Evolutionary conservation across 2,113 vertebrate species (phyloP), one percentile per base, ranked within the genome.

Genomic region (Microtus pennsylvanicus): DNA sequence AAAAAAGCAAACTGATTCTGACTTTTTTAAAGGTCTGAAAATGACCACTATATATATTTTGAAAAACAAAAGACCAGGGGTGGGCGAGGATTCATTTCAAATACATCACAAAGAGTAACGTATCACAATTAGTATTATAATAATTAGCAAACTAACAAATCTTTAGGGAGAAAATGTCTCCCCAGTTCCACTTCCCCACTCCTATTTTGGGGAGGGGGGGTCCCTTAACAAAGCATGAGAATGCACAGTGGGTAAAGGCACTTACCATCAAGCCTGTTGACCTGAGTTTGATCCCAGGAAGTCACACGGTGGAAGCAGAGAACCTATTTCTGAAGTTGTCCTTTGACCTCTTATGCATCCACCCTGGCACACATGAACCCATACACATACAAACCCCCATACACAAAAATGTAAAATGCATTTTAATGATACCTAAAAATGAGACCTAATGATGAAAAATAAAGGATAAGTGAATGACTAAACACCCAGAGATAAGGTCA

Each of bases 81-180:
- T 77, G 42, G 65, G 72, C 8, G 35, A 63, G 19, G 33, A 80
- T 69, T n/a, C 22, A 74, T 75, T 87, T 69, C 65, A 87, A 86
- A 95, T 24, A 21, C 19, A 33, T 52, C 38, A 52, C 47, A 83
- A 91, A 38, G 45, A 78, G 38, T 72, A 93, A 93, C 4, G 4
- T 52, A 42, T 61, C 30, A 87, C 30, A 52, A 50, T 70, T n/a
- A 87, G 65, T 35, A 69, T 13, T 19, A 69, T n/a, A 87, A 91
- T 63, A 87, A 86, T 69, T 61, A 80, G 38, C 77, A 92, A 92
- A 80, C 67, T 42, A 92, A 47, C 35, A 72, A 76, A 35, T 70
- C 26, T n/a, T 88, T 95, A 70, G 69, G 45, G 58, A 89, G 74
- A 75, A 80, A 75, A 90, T 80, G 55, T 16, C 24, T 75, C 47